Base-by-base conservation (phyloP, 2,797 vertebrate species). In the Gallirallus australis region DNA sequence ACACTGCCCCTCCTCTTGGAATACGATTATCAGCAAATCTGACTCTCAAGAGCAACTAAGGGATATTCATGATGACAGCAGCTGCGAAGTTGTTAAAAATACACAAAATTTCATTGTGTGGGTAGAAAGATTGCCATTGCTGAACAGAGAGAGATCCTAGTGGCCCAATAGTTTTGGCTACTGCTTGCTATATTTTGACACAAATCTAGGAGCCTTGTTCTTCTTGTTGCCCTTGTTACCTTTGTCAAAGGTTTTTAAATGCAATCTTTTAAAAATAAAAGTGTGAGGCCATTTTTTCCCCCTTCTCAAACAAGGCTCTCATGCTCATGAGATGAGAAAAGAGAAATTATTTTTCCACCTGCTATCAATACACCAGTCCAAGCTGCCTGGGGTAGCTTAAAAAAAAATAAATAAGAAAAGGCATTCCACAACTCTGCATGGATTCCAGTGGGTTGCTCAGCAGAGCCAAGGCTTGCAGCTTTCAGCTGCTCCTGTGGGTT, bases 31-130 rank as follows among this genome's bases (percentile, higher is more conserved):
- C 84, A 90, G 37, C 65, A 92, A 96, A 83, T 80, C 48, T 50
- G 39, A 60, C 53, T 91, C 79, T 82, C 31, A 93, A 77, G 31
- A 75, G 60, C 81, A 78, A 25, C 83, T 56, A 90, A 71, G 60
- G 37, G 66, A 82, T 91, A 95, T 84, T 91, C 71, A 86, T 83
- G 85, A 96, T 0, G 83, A 93, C 73, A 94, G 85, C 94, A 96
- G 92, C 93, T 97, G 93, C 86, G 75, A 93, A 95, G 92, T 69
- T 82, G 88, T 95, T 95, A 93, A 96, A 96, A 94, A 96, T 97
- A 96, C 6, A 93, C 68, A 89, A 95, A 94, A 95, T 94, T 90
- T 95, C 78, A 33, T 40, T 77, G 57, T 54, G 86, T 88, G 86
- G 73, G 68, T 91, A 86, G 87, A 79, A 93, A 73, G 52, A 88